Conservation (phyloP, 2,888 invertebrate species). For the Ophion obscuratus region DNA sequence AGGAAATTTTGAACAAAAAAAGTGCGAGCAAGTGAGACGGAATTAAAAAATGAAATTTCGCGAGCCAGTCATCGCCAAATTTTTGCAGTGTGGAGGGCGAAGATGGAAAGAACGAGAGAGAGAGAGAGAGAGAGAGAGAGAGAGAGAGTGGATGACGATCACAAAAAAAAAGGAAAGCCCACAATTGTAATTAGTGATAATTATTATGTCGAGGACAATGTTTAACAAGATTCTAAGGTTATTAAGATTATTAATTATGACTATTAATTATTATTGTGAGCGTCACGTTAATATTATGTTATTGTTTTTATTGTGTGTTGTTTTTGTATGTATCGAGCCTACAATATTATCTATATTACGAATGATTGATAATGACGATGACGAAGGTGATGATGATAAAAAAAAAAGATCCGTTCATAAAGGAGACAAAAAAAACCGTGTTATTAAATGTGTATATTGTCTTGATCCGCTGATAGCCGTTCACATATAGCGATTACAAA, state of each 20-base stretch:
- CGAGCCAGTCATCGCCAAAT: constrained; percentile 77
- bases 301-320: constrained; percentile 85
- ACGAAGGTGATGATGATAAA: constrained; percentile 56
- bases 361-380: constrained; percentile 65
- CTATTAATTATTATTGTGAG: constrained; percentile 82
- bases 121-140: constrained; percentile 59
- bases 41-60: constrained; percentile 68
- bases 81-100: constrained; percentile 71
- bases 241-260: constrained; percentile 78
- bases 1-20: not conserved
- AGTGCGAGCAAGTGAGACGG: constrained; percentile 32
- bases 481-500: constrained; percentile 39
- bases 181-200: constrained; percentile 81
- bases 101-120: constrained; percentile 39
- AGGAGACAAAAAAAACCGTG: constrained; percentile 77
- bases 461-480: constrained; percentile 76
- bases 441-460: constrained; percentile 82
- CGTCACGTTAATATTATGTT: constrained; percentile 84
- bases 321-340: constrained; percentile 84
- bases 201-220: constrained; percentile 81
- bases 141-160: constrained; percentile 19
- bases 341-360: constrained; percentile 75
- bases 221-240: constrained; percentile 81
- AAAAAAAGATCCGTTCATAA: constrained; percentile 77
- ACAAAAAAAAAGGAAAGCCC: constrained; percentile 41